These are phyloP conservation scores for Falco columbarius DNA, from an alignment of 2,797 vertebrate species.

Conservation along the genomic window DNA sequence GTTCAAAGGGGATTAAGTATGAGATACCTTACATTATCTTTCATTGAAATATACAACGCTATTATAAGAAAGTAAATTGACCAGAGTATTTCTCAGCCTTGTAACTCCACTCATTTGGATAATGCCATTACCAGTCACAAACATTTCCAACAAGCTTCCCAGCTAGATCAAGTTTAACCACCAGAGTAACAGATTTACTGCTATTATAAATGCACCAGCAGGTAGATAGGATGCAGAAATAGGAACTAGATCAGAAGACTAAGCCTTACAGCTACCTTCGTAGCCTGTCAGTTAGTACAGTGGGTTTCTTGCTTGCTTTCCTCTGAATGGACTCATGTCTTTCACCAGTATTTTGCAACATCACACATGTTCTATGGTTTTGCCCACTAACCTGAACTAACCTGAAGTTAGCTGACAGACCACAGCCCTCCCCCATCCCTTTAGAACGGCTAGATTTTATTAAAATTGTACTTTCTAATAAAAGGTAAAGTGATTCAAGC, in stretches of 20 bases:
- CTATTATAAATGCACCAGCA: background rate
- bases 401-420: background rate
- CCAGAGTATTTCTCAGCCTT: background rate
- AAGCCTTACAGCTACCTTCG: background rate
- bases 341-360: background rate
- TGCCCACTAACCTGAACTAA: background rate
- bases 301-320: background rate
- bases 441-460: background rate
- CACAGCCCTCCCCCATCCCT: fast-evolving
- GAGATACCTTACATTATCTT: background rate
- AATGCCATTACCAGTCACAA: background rate
- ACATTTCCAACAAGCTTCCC: background rate
- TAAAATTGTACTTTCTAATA: background rate
- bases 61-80: background rate
- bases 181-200: background rate
- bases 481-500: background rate
- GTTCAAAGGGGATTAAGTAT: background rate
- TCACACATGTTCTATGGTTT: fast-evolving
- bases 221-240: background rate
- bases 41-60: background rate
- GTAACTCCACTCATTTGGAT: background rate
- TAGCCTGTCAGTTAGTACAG: background rate
- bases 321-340: background rate
- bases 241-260: background rate
- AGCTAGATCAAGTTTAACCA: background rate